These are phyloP conservation scores for Amniataba percoides DNA, from an alignment of 2,797 vertebrate species.

Conservation along the genomic window DNA sequence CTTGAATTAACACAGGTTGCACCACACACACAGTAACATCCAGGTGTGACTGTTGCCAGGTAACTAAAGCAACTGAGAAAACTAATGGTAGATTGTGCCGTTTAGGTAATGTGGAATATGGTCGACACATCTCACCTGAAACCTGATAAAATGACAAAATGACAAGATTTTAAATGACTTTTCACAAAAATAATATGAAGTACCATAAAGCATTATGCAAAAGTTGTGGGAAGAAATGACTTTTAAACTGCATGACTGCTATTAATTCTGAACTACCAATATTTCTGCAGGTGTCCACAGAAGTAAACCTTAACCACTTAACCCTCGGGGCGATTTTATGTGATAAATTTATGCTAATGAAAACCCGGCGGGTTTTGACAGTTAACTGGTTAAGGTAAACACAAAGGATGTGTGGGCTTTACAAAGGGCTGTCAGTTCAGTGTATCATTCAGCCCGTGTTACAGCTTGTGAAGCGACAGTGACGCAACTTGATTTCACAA, in stretches of 20 bases:
- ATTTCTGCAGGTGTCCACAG: too few relatives aligned
- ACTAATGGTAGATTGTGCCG: neutral
- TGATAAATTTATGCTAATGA: too few relatives aligned
- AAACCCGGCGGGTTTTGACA: too few relatives aligned
- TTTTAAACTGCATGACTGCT: too few relatives aligned
- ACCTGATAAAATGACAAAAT: neutral
- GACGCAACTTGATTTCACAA: neutral
- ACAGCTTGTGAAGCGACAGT: neutral
- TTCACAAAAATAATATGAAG: neutral
- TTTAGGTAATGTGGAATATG: neutral
- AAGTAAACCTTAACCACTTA: too few relatives aligned
- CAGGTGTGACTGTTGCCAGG: neutral
- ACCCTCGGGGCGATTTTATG: too few relatives aligned
- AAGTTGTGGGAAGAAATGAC: too few relatives aligned
- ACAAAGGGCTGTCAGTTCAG: neutral
- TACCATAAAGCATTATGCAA: neutral
- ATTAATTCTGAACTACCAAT: too few relatives aligned
- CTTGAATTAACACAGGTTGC: neutral
- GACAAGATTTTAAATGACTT: neutral
- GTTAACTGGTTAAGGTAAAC: too few relatives aligned
- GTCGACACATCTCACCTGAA: neutral
- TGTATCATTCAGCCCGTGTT: neutral
- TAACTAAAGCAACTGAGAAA: neutral
- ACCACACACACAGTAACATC: neutral
- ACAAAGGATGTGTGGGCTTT: too few relatives aligned